Conservation (phyloP, 2,888 invertebrate species). For the Erynnis tages region DNA sequence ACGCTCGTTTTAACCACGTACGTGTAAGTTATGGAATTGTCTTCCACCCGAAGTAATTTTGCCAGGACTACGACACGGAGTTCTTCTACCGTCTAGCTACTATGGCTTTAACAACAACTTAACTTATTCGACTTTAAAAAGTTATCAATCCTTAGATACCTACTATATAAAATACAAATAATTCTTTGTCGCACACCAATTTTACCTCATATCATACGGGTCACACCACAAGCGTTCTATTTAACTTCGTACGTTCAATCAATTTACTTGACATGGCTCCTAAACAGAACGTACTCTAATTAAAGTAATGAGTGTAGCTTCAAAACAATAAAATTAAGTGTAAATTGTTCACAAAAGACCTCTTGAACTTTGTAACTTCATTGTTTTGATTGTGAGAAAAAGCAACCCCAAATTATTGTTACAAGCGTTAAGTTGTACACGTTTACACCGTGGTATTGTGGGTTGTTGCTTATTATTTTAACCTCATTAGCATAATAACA, state of each 20-base stretch:
- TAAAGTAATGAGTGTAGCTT: not conserved
- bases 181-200: too few species aligned
- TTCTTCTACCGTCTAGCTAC: too few species aligned
- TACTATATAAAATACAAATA: too few species aligned
- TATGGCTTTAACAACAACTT: too few species aligned
- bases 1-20: too few species aligned
- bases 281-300: not conserved
- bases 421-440: conserved; percentile 10
- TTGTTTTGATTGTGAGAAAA: conserved; percentile 26
- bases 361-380: not conserved
- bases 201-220: too few species aligned
- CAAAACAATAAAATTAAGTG: conserved; percentile 12
- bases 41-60: too few species aligned
- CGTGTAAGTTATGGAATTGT: too few species aligned
- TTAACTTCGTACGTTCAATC: not conserved
- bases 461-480: not conserved
- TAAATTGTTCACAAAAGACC: not conserved
- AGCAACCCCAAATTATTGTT: conserved; percentile 11
- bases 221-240: not conserved
- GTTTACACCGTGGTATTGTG: conserved; percentile 9
- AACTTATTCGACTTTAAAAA: too few species aligned
- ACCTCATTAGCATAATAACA: conserved; percentile 12
- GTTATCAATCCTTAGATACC: too few species aligned
- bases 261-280: conserved; percentile 1
- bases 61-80: too few species aligned